Evolutionary conservation across 1,140 invertebrate genomes (phyloP).

Genomic region (Littorina saxatilis): DNA sequence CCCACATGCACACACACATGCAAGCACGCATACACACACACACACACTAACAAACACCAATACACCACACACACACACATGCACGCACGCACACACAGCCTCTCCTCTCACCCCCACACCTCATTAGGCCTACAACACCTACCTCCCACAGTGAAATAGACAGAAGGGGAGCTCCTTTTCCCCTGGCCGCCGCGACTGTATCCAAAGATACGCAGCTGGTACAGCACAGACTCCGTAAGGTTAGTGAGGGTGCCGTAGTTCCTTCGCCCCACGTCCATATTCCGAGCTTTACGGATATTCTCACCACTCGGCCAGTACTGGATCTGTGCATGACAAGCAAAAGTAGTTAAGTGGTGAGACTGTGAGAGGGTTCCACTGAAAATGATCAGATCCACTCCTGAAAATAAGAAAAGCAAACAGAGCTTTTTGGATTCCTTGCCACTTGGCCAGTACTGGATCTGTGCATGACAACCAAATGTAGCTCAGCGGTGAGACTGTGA

Average conservation of each 20-base stretch:
- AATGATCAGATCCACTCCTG: too few species aligned
- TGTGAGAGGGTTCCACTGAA: too few species aligned
- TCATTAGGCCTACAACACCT: too few species aligned
- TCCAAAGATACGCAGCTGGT: constrained; percentile 92
- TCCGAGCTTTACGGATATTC: constrained; percentile 61
- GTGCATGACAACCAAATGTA: neutral
- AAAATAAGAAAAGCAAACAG: too few species aligned
- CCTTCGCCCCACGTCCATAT: constrained; percentile 80
- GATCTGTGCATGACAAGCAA: constrained; percentile 47
- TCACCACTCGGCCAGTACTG: constrained; percentile 64
- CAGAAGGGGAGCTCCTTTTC: constrained; percentile 91
- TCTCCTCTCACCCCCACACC: too few species aligned
- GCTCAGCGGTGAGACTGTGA: too few species aligned
- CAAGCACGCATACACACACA: too few species aligned
- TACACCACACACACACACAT: too few species aligned
- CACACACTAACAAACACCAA: too few species aligned
- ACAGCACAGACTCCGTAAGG: constrained; percentile 86
- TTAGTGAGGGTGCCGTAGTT: constrained; percentile 87
- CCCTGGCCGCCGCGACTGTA: constrained; percentile 96
- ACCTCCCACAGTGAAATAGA: constrained; percentile 62
- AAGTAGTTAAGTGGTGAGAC: neutral
- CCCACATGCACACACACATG: neutral
- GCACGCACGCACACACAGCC: too few species aligned
- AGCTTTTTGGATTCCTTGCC: constrained; percentile 65
- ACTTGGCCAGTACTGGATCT: constrained; percentile 66